Evolutionary conservation across 2,113 vertebrate genomes (phyloP).

Genomic region (Oryzias melastigma): DNA sequence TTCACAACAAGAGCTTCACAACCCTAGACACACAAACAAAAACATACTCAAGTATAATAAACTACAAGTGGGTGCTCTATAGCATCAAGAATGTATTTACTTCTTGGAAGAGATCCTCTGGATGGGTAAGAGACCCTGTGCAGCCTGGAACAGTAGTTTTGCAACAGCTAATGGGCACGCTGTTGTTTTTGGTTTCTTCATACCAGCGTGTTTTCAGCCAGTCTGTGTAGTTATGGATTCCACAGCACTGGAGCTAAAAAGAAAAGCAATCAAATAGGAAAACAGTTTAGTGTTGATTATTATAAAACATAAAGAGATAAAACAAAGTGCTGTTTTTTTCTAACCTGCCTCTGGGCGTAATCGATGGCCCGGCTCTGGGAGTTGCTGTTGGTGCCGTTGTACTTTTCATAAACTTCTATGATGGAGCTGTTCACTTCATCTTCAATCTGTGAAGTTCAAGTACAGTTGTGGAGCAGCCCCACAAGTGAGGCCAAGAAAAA

Average conservation of each 20-base stretch:
- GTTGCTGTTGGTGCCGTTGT: conserved; percentile 90
- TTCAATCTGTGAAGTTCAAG: conserved; percentile 82
- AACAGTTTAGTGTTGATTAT: background rate
- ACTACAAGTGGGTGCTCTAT: background rate
- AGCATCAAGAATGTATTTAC: conserved; percentile 45
- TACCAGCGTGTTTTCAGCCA: conserved; percentile 92
- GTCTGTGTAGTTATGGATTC: conserved; percentile 91
- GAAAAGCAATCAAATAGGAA: background rate
- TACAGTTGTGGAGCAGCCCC: too few relatives aligned
- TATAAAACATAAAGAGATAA: background rate
- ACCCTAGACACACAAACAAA: conserved; percentile 74
- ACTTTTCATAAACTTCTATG: conserved; percentile 88
- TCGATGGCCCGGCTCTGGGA: conserved; percentile 95
- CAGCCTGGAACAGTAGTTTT: conserved; percentile 81
- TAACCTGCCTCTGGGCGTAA: conserved; percentile 95
- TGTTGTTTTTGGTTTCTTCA: conserved; percentile 90
- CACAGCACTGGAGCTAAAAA: conserved; percentile 89
- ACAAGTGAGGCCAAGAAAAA: too few relatives aligned
- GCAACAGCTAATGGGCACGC: conserved; percentile 93
- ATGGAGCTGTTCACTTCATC: conserved; percentile 91
- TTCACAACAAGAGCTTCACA: conserved; percentile 93
- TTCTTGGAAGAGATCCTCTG: conserved; percentile 89
- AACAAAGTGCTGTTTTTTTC: conserved; percentile 10
- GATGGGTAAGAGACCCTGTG: conserved; percentile 84
- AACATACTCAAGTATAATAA: background rate